Conservation (phyloP, 2,113 vertebrate species). For the Silurus asotus region DNA sequence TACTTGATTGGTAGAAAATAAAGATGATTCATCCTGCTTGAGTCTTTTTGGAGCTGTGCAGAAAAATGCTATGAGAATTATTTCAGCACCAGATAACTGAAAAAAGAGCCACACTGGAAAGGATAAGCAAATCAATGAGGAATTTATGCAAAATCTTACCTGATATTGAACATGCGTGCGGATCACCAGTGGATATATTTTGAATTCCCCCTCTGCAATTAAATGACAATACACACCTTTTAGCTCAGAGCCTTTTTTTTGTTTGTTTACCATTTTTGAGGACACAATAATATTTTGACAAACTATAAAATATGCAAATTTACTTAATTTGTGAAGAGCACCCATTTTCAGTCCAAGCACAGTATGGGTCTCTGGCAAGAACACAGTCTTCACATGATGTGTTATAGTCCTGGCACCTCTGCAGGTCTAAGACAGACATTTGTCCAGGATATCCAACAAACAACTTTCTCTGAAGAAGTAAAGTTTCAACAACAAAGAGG, state of each 20-base stretch:
- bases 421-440: conserved; percentile 65
- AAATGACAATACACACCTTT: neutral
- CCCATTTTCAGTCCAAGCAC: conserved; percentile 65
- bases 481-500: neutral
- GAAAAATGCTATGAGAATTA: neutral
- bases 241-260: neutral
- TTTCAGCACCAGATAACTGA: neutral
- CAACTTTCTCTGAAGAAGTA: conserved; percentile 65
- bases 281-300: neutral
- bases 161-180: conserved; percentile 51
- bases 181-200: conserved; percentile 62
- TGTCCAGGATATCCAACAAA: conserved; percentile 68
- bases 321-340: conserved; percentile 64
- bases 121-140: neutral
- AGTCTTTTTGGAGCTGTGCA: conserved; percentile 45
- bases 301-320: conserved; percentile 31
- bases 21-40: conserved; percentile 46
- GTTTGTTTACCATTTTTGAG: neutral
- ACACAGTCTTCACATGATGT: conserved; percentile 69
- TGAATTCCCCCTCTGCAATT: conserved; percentile 68
- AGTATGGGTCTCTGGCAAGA: conserved; percentile 73
- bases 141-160: conserved; percentile 23
- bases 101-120: neutral
- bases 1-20: neutral
- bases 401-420: conserved; percentile 66